Evolutionary conservation across 2,888 invertebrate genomes (phyloP), one percentile per base, ranked within the genome.

Genomic region (Sthenelais limicola): DNA sequence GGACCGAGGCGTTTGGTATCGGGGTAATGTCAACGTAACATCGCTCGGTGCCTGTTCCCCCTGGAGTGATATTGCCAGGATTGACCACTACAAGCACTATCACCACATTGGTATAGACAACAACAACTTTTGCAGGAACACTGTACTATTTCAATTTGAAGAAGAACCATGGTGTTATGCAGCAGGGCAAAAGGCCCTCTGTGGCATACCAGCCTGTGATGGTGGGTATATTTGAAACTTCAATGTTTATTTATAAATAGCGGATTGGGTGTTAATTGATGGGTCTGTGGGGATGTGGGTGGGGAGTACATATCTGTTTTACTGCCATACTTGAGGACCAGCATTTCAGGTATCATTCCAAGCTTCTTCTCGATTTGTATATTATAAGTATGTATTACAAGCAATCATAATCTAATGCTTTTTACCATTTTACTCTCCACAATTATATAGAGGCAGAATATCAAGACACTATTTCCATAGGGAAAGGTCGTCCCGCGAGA

Each of bases 61-160:
- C 9, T 62, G 62, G 62, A 62, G 35, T 1, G 18, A 18, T 24
- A 62, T 62, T 43, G 35, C 62, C 1, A 62, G 43, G 35, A 62
- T 62, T 24, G 62, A 62, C 62, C 62, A 62, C 24, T 62, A 62
- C 38, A 62, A 62, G 24, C 62, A 62, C 21, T 62, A 62, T 21
- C 62, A 62, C 18, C 62, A 62, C 24, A 43, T 62, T 7, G 62
- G 62, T 12, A 21, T 62, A 43, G 62, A 62, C 38, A 28, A 62
- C 38, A 62, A 35, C 1, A 62, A 62, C 24, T 62, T 38, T 26
- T 62, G 62, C 35, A 21, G 62, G 5, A 62, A 62, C 62, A 62
- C 62, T 4, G 38, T 62, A 15, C 62, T 62, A 7, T 62, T 62
- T 15, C 21, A 62, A 35, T 62, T 62, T 38, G 38, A 62, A 12